Evolutionary conservation across 2,888 invertebrate genomes (phyloP).

Genomic region (Himalopsyche tibetana): DNA sequence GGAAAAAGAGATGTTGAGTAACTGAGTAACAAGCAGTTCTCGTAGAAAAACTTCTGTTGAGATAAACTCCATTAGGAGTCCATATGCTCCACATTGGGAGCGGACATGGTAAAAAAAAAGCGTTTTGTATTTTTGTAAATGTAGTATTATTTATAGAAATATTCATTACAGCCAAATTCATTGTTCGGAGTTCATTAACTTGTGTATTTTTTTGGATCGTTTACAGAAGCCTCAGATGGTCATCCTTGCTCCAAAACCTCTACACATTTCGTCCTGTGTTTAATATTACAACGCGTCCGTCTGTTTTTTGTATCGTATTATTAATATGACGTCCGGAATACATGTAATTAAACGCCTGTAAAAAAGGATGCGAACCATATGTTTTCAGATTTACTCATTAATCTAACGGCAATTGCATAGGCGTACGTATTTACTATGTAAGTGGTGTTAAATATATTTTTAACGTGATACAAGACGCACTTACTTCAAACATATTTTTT

Average conservation of each 20-base stretch:
- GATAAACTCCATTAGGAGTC: too few species aligned
- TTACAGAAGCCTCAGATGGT: not conserved
- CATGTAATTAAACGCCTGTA: conserved; percentile 8
- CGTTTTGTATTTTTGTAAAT: too few species aligned
- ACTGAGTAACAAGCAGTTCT: too few species aligned
- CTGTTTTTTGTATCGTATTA: conserved; percentile 8
- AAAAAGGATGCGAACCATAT: conserved; percentile 18
- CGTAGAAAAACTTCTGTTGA: too few species aligned
- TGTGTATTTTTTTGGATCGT: not conserved
- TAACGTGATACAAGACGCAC: too few species aligned
- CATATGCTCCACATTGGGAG: too few species aligned
- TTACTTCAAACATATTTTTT: too few species aligned
- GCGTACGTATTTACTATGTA: not conserved
- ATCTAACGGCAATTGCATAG: not conserved
- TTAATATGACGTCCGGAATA: conserved; percentile 1
- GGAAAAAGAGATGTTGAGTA: too few species aligned
- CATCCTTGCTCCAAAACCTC: not conserved
- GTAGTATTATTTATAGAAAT: too few species aligned
- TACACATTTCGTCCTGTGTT: not conserved
- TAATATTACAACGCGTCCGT: not conserved
- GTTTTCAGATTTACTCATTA: conserved; percentile 5
- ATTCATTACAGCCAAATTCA: too few species aligned
- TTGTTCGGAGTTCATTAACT: not conserved
- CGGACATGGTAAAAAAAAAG: too few species aligned
- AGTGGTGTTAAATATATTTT: too few species aligned